phyloP scores from a whole-genome alignment of 2,888 invertebrate genomes.

The Calliphora vomitoria region DNA sequence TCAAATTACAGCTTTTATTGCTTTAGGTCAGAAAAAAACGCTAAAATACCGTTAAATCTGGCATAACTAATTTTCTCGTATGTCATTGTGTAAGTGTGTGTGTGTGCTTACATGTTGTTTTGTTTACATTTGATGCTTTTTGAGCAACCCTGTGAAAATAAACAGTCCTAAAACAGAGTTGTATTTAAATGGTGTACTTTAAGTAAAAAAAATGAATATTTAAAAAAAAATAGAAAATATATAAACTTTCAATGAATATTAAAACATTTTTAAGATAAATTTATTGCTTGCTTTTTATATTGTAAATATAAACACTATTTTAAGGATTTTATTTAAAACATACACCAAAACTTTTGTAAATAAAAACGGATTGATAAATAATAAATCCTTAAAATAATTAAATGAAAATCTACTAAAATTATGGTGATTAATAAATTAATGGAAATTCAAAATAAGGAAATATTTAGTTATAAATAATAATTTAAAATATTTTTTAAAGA shows the following conservation, averaged over 20 bases:
- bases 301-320: slow-evolving; percentile 52
- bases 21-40: no score
- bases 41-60: no score
- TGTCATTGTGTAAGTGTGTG: no score
- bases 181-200: background rate
- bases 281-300: slow-evolving; percentile 44
- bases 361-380: slow-evolving; percentile 6
- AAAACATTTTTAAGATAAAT: slow-evolving; percentile 60
- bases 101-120: no score
- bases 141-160: no score
- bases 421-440: background rate
- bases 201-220: background rate
- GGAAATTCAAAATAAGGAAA: background rate
- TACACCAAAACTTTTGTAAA: slow-evolving; percentile 35
- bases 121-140: no score
- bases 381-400: slow-evolving; percentile 28
- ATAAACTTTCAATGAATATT: slow-evolving; percentile 42
- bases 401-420: slow-evolving; percentile 47
- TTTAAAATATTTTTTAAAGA: no score
- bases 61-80: no score
- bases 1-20: no score
- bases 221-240: background rate
- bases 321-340: slow-evolving; percentile 43
- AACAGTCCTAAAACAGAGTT: background rate
- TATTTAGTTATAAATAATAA: no score